phyloP scores from a whole-genome alignment of 2,888 invertebrate species.

The Drosophila nr. perissopoda region DNA sequence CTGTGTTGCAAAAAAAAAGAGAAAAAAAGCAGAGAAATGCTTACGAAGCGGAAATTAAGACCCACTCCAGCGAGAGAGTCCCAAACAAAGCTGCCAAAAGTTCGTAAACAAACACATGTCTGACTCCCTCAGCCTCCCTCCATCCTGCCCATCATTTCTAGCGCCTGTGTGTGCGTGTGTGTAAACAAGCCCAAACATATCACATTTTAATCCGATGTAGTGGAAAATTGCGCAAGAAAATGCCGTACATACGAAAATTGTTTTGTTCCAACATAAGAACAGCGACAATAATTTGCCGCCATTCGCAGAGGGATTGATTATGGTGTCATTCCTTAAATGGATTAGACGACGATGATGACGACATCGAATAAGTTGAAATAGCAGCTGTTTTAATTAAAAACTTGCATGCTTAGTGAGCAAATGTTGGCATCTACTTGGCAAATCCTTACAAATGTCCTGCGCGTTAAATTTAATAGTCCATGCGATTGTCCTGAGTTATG shows the following conservation, averaged over 20 bases:
- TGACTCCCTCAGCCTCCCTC: slow-evolving; percentile 31
- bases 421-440: slow-evolving; percentile 15
- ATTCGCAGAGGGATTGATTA: slow-evolving; percentile 64
- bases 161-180: slow-evolving; percentile 35
- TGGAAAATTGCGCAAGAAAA: slow-evolving; percentile 74
- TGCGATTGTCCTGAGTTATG: slow-evolving; percentile 69
- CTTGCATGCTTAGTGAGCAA: background rate
- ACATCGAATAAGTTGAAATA: slow-evolving; percentile 62
- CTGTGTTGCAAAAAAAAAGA: slow-evolving; percentile 33
- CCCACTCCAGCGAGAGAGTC: slow-evolving; percentile 61
- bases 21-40: slow-evolving; percentile 62
- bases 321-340: slow-evolving; percentile 59
- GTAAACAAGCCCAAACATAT: slow-evolving; percentile 80
- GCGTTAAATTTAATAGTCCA: slow-evolving; percentile 65
- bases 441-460: slow-evolving; percentile 69
- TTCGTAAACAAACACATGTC: slow-evolving; percentile 78
- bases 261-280: slow-evolving; percentile 35
- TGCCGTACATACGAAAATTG: slow-evolving; percentile 57
- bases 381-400: slow-evolving; percentile 64
- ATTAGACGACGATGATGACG: slow-evolving; percentile 36
- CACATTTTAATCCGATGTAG: slow-evolving; percentile 80
- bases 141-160: background rate
- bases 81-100: slow-evolving; percentile 74
- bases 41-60: slow-evolving; percentile 81
- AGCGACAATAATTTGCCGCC: slow-evolving; percentile 21